These are phyloP conservation scores for Saturnia pavonia DNA, from an alignment of 2,888 invertebrate species.

Conservation along the genomic window DNA sequence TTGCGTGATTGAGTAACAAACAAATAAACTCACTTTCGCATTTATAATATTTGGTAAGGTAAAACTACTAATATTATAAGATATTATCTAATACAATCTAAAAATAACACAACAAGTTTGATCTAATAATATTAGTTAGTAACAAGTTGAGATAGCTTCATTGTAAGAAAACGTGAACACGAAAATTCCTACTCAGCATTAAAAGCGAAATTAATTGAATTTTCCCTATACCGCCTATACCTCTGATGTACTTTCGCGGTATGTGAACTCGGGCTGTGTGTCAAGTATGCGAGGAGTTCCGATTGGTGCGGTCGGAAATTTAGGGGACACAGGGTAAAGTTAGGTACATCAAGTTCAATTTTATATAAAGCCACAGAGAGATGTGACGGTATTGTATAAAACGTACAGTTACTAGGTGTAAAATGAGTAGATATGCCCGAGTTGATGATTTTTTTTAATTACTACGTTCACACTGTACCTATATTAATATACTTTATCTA, in stretches of 20 bases:
- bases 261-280: constrained; percentile 1
- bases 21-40: too few relatives aligned
- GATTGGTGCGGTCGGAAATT: constrained; percentile 16
- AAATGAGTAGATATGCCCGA: neutral
- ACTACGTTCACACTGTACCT: too few relatives aligned
- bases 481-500: too few relatives aligned
- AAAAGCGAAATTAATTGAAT: constrained; percentile 7
- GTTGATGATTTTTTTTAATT: neutral
- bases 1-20: too few relatives aligned
- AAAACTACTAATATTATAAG: too few relatives aligned
- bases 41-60: too few relatives aligned
- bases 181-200: neutral
- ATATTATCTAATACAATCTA: neutral
- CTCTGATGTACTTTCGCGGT: constrained; percentile 4
- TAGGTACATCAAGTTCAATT: constrained; percentile 18
- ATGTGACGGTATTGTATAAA: constrained; percentile 17
- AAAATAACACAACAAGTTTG: neutral
- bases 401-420: neutral
- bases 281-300: constrained; percentile 16
- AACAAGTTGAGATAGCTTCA: neutral
- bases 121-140: neutral
- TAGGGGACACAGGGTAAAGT: constrained; percentile 5
- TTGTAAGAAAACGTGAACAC: neutral
- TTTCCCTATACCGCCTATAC: too few relatives aligned
- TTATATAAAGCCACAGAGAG: constrained; percentile 20